A percentile compares a stretch with the other conserved stretches of the same genome.
Evolutionary conservation across 2,113 vertebrate species (phyloP).

Genomic region (Corythaixoides concolor): DNA sequence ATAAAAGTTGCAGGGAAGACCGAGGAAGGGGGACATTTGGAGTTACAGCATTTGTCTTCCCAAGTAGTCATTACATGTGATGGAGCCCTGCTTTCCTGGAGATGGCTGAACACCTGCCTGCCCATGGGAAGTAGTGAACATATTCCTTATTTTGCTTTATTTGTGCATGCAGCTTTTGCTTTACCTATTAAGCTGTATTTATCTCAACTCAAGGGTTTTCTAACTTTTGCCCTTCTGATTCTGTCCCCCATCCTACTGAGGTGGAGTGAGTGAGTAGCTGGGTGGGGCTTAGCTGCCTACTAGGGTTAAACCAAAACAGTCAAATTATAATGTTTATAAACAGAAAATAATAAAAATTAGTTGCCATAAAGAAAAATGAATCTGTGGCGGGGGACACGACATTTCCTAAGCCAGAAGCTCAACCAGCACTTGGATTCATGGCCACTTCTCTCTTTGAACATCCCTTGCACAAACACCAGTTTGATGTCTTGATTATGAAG

Average conservation of each 20-base stretch:
- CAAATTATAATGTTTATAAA: not conserved
- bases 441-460: not conserved
- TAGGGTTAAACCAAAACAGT: not conserved
- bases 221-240: not conserved
- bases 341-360: not conserved
- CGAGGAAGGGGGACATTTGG: not conserved
- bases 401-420: not conserved
- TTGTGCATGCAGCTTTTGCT: not conserved
- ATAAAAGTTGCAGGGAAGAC: not conserved
- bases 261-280: not conserved
- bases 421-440: not conserved
- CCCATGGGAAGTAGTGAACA: not conserved
- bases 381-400: not conserved
- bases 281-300: not conserved
- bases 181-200: not conserved
- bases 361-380: not conserved
- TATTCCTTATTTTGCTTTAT: not conserved
- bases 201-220: not conserved
- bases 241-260: not conserved
- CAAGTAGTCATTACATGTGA: accelerated
- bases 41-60: accelerated
- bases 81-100: not conserved
- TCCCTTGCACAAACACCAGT: not conserved
- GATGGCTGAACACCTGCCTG: not conserved
- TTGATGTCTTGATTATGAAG: not conserved